Percentiles rank a stretch among this genome's conserved stretches.
Evolutionary conservation across 2,888 invertebrate genomes (phyloP).

Genomic region (Leptinotarsa peninsularis): DNA sequence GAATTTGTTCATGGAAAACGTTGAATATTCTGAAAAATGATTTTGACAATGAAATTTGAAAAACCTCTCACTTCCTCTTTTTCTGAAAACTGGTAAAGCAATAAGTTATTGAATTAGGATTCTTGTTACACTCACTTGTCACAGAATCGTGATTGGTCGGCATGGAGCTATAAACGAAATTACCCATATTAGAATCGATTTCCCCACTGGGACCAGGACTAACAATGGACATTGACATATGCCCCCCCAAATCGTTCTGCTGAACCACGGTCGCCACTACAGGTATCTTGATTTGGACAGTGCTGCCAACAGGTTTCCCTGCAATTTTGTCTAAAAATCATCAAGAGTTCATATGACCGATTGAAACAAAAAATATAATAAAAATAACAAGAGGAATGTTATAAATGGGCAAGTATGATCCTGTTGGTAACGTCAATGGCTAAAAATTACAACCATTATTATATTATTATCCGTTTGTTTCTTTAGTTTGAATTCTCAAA

Average conservation of each 20-base stretch:
- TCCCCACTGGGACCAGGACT: constrained; percentile 61
- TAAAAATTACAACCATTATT: too few species aligned
- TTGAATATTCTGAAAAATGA: too few species aligned
- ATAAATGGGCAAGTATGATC: too few species aligned
- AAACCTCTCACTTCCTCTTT: too few species aligned
- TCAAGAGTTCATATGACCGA: background rate
- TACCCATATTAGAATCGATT: constrained; percentile 37
- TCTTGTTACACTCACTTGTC: constrained; percentile 6
- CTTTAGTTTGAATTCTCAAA: too few species aligned
- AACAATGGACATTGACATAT: constrained; percentile 62
- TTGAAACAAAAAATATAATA: background rate
- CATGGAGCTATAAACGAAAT: constrained; percentile 47
- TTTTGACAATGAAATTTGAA: too few species aligned
- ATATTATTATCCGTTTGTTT: too few species aligned
- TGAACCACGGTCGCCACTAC: constrained; percentile 66
- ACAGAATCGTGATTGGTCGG: constrained; percentile 36
- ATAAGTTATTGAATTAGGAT: too few species aligned
- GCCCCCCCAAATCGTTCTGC: constrained; percentile 59
- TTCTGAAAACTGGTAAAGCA: too few species aligned
- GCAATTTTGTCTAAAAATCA: constrained; percentile 35
- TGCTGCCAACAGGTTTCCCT: constrained; percentile 53
- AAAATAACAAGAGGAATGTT: background rate
- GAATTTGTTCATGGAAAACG: too few species aligned
- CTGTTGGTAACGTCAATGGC: too few species aligned
- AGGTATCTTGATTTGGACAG: constrained; percentile 64